Base-by-base conservation (phyloP, 1,140 invertebrate genomes). In the Dendroctonus ponderosae region DNA sequence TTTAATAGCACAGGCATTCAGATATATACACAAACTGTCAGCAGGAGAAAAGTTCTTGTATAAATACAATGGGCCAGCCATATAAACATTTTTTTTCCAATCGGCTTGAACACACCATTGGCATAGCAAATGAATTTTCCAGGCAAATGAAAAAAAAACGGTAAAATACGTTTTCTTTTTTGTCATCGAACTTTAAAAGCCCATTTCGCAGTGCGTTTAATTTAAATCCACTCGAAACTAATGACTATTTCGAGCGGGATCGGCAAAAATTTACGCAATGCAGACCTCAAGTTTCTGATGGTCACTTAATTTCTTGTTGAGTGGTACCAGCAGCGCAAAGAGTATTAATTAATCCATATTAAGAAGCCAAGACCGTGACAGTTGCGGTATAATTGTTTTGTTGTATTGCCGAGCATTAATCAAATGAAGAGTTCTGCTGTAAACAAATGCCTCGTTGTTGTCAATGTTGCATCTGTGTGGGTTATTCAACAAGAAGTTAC, bases 341-440 rank as follows among this genome's bases (percentile, higher is more conserved):
- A 15, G 51, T 40, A 66, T 60, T 66, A 66, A 66, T 66, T 66
- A 66, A 66, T 66, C 63, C 63, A 59, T 59, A 66, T 66, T 66
- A 66, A 66, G 63, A 58, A 66, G 50, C 43, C n/a, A 37, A 54
- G 53, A 51, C 57, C 54, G 51, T 58, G 63, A 66, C 63, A 59
- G 63, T 52, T 58, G 57, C 63, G 44, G 57, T 41, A 59, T 66
- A 66, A 51, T 66, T 53, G 63, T 66, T 54, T 66, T 59, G 52
- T 59, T 56, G 63, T 53, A 54, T 9, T 63, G 62, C n/a, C 40
- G 38, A 58, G 43, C 38, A 66, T 66, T 66, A 66, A 66, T 66
- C 63, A 66, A n/a, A 39, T 44, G 43, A 66, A 58, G 57, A 59
- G 53, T 15, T 14, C 7, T 52, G 48, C 63, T 58, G 63, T 66